These are phyloP conservation scores for Orthosia gracilis DNA, from an alignment of 2,888 invertebrate genomes.

Conservation along the genomic window DNA sequence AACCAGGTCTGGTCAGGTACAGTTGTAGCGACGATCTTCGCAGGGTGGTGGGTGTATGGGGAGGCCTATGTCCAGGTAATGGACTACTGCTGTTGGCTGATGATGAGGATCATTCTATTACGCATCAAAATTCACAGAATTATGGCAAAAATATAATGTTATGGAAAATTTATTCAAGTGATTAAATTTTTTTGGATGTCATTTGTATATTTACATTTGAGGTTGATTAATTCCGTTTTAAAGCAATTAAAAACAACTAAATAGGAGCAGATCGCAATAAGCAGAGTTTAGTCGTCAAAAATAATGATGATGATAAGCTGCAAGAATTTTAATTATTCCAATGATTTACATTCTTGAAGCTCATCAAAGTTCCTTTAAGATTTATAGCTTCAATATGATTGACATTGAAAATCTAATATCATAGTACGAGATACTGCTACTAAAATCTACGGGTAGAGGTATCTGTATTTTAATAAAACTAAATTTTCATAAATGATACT, in stretches of 20 bases:
- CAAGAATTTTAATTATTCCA: conserved; percentile 29
- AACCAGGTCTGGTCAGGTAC: too few species aligned
- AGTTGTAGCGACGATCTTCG: background rate
- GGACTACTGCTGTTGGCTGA: background rate
- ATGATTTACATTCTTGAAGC: conserved; percentile 36
- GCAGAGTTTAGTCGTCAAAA: conserved; percentile 17
- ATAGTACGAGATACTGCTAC: too few species aligned
- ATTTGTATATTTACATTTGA: background rate
- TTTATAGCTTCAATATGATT: conserved; percentile 21
- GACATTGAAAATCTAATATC: conserved; percentile 30
- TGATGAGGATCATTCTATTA: background rate
- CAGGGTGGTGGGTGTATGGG: background rate
- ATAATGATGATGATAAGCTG: background rate
- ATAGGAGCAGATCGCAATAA: background rate
- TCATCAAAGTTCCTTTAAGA: conserved; percentile 35
- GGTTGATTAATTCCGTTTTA: background rate
- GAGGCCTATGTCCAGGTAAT: background rate
- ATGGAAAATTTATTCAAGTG: background rate
- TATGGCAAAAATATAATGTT: background rate
- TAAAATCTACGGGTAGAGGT: too few species aligned
- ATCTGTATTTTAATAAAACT: too few species aligned
- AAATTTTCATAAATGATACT: too few species aligned
- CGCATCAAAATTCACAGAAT: background rate
- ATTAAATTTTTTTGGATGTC: background rate
- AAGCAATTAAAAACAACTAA: conserved; percentile 5